phyloP scores from a whole-genome alignment of 2,888 invertebrate species.

The Desoria tigrina region DNA sequence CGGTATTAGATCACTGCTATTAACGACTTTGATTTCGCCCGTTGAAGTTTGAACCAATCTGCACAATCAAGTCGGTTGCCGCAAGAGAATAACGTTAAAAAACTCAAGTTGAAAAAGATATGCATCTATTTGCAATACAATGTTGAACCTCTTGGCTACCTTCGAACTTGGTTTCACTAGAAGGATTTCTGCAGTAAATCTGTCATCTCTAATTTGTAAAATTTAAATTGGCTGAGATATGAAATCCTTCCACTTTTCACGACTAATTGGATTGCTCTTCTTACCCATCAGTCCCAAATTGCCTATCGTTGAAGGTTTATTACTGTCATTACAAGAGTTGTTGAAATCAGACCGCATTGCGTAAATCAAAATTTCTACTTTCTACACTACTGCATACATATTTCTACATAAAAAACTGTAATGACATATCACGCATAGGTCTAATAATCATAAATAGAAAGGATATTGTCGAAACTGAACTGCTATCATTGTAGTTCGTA shows the following conservation, averaged over 20 bases:
- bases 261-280: constrained; percentile 20
- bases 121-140: too few species aligned
- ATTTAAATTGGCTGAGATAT: constrained; percentile 23
- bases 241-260: constrained; percentile 17
- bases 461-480: too few species aligned
- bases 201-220: constrained; percentile 24
- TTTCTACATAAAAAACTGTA: neutral
- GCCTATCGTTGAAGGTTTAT: constrained; percentile 13
- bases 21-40: too few species aligned
- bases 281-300: constrained; percentile 8
- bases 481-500: too few species aligned
- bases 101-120: too few species aligned
- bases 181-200: constrained; percentile 10
- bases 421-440: constrained; percentile 6
- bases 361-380: constrained; percentile 10
- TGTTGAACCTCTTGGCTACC: too few species aligned
- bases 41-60: too few species aligned
- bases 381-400: neutral
- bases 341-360: constrained; percentile 17
- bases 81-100: too few species aligned
- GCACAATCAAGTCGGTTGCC: too few species aligned
- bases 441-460: too few species aligned
- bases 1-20: too few species aligned
- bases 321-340: constrained; percentile 20
- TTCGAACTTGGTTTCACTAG: too few species aligned